Evolutionary conservation across 1,140 invertebrate genomes (phyloP).

Genomic region (Nomia melanderi): DNA sequence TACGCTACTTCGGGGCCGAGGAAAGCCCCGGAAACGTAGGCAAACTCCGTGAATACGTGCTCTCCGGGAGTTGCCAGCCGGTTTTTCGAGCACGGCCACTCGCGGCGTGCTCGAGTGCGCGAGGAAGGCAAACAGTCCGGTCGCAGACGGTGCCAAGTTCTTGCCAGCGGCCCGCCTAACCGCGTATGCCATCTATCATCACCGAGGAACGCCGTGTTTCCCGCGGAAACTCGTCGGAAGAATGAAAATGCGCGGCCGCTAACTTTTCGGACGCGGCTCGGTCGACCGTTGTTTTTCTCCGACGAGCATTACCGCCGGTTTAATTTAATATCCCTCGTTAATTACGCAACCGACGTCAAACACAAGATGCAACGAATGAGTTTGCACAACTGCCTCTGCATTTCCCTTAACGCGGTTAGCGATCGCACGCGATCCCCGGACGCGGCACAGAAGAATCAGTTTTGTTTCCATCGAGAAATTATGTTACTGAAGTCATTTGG

Average conservation of each 20-base stretch:
- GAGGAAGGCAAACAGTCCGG: neutral
- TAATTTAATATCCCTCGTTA: slow-evolving; percentile 32
- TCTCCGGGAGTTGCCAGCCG: neutral
- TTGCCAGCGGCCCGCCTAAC: neutral
- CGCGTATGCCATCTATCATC: neutral
- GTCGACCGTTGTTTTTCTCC: slow-evolving; percentile 1
- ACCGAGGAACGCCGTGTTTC: neutral
- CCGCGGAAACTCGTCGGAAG: neutral
- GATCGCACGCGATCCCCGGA: neutral
- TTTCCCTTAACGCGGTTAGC: neutral
- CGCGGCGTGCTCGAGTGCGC: neutral
- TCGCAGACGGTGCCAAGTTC: neutral
- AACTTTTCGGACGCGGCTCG: neutral
- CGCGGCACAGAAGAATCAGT: neutral
- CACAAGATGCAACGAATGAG: neutral
- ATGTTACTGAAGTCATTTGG: neutral
- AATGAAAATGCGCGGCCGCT: neutral
- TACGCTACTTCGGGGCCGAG: neutral
- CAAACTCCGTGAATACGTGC: slow-evolving; percentile 6
- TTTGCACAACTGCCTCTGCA: neutral
- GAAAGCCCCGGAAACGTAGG: neutral
- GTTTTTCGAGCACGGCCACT: neutral
- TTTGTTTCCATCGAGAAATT: neutral
- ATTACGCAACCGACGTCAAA: slow-evolving; percentile 11
- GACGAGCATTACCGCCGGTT: slow-evolving; percentile 2